Evolutionary conservation across 2,888 invertebrate species (phyloP), one percentile per base, ranked within the genome.

Genomic region (Trichopria drosophilae): DNA sequence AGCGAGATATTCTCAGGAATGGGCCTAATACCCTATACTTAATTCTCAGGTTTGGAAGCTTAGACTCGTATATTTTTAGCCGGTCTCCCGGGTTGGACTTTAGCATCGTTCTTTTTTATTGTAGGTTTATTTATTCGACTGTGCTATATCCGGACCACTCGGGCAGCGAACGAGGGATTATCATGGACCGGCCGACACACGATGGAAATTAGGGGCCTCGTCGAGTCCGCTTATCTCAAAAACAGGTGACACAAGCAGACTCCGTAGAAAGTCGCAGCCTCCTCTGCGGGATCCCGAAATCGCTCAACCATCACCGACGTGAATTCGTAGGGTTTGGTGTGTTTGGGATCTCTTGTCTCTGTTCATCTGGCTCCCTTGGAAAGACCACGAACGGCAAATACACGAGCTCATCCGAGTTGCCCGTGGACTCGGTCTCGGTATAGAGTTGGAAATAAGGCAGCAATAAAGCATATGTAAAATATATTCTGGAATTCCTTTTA

Each of bases 401-500:
- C n/a, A n/a, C n/a, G n/a, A n/a, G n/a, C n/a, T n/a, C n/a, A n/a
- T n/a, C n/a, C 49, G 43, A 36, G 29, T 37, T 43, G 51, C 50
- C 43, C 55, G 51, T 26, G 39, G 51, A 44, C 22, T 40, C 23
- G n/a, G 49, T 42, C 58, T 47, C 58, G 62, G 64, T 58, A 50
- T 61, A 64, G 62, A 68, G 69, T 67, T 71, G 72, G 65, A 71
- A 72, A 73, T 72, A 72, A 75, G 68, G 69, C 68, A 68, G 73
- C 74, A 72, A 74, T 75, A 75, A 74, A 75, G 71, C 73, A 75
- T 75, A 74, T 73, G 74, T 75, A 75, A 75, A 75, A 75, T 75
- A 73, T 75, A 73, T 73, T 75, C 73, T 72, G 73, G 73, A 74
- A 75, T 75, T 74, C 72, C 73, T 75, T 75, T 75, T 72, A 69